Evolutionary conservation across 1,140 invertebrate genomes (phyloP).

Genomic region (Solen grandis): DNA sequence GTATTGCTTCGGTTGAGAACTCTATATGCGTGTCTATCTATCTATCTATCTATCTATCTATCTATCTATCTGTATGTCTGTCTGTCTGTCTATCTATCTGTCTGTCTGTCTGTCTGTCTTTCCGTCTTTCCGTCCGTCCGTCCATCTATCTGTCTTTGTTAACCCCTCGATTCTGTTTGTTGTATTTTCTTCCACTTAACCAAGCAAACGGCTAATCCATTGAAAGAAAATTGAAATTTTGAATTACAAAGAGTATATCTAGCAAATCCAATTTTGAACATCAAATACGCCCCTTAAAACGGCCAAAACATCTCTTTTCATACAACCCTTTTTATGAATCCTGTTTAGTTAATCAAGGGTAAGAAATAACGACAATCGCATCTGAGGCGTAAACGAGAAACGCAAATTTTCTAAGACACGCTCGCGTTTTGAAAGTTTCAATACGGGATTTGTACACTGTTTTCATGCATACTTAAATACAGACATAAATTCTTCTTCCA

Average conservation of each 20-base stretch:
- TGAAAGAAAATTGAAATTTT: constrained; percentile 25
- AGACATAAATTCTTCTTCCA: constrained; percentile 48
- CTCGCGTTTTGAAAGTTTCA: constrained; percentile 7
- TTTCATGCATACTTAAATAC: constrained; percentile 45
- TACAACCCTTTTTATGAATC: constrained; percentile 26
- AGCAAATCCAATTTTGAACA: constrained; percentile 37
- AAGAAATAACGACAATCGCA: constrained; percentile 11
- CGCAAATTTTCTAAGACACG: constrained; percentile 19
- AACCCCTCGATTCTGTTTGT: no score
- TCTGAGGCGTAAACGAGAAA: constrained; percentile 26
- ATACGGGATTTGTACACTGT: constrained; percentile 39
- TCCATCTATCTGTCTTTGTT: no score
- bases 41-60: no score
- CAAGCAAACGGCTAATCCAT: constrained; percentile 17
- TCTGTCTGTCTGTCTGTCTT: no score
- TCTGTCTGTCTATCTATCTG: no score
- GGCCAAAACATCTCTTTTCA: constrained; percentile 26
- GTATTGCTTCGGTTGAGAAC: no score
- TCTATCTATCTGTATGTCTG: no score
- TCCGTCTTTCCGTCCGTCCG: constrained; percentile 7
- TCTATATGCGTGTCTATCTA: no score
- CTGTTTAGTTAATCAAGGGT: constrained; percentile 32
- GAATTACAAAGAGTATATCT: constrained; percentile 30
- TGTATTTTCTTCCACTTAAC: no score
- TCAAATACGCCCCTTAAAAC: background rate